Evolutionary conservation across 2,113 vertebrate genomes (phyloP).

Genomic region (Cettia cetti): DNA sequence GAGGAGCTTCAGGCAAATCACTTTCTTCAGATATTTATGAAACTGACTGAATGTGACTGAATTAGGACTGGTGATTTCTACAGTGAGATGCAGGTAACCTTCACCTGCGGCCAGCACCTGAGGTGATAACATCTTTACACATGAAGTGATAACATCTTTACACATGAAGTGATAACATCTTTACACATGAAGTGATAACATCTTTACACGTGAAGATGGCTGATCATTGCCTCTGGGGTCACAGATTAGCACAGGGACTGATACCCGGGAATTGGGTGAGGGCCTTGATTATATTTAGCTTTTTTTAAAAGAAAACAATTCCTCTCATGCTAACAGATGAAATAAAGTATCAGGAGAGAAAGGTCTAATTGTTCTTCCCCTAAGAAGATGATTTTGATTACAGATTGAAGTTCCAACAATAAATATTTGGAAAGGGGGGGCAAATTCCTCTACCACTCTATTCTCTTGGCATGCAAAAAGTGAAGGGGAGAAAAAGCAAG

Average conservation of each 20-base stretch:
- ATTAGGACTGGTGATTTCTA: background rate
- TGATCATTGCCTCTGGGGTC: background rate
- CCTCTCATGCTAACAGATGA: background rate
- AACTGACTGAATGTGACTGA: background rate
- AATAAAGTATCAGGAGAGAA: background rate
- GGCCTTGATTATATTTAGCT: background rate
- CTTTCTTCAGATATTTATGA: background rate
- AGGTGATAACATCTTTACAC: no score
- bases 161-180: background rate
- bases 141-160: background rate
- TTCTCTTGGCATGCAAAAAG: background rate
- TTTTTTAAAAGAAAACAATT: background rate
- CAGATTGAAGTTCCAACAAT: background rate
- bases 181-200: background rate
- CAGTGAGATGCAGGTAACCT: background rate
- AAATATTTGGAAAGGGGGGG: background rate
- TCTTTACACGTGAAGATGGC: background rate
- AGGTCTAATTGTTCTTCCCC: background rate
- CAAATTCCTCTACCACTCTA: background rate
- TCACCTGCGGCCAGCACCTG: background rate
- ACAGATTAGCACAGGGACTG: background rate
- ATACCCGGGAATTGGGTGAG: background rate
- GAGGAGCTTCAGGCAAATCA: background rate
- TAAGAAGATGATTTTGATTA: background rate
- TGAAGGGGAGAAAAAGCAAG: background rate